phyloP scores from a whole-genome alignment of 2,888 invertebrate genomes.

The Neoitamus cyanurus region DNA sequence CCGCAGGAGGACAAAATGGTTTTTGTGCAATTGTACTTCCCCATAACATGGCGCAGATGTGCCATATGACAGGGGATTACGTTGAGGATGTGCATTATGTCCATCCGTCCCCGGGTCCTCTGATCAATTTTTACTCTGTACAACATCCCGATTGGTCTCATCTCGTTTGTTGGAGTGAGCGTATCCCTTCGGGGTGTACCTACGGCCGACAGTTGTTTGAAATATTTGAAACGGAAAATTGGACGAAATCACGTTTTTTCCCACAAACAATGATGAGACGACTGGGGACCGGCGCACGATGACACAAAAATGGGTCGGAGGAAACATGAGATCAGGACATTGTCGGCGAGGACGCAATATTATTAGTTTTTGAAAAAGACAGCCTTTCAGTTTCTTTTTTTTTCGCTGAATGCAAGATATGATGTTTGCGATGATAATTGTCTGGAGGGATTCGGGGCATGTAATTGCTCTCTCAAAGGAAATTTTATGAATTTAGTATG shows the following conservation, averaged over 20 bases:
- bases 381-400: not conserved
- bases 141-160: not conserved
- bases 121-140: not conserved
- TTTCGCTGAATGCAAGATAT: not conserved
- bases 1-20: not conserved
- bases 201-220: not conserved
- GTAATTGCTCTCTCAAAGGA: not conserved
- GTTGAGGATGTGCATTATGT: not conserved
- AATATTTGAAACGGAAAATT: constrained; percentile 5
- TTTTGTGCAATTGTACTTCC: not conserved
- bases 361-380: not conserved
- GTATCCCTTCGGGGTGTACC: not conserved
- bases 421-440: not conserved
- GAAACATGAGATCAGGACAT: not conserved
- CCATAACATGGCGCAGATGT: not conserved
- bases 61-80: not conserved
- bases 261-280: not conserved
- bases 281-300: not conserved
- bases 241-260: not conserved
- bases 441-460: not conserved
- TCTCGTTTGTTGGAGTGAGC: not conserved
- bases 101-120: not conserved
- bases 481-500: not conserved
- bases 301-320: not conserved
- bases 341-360: not conserved